Percentiles rank a stretch among this genome's conserved stretches.
Evolutionary conservation across 2,113 vertebrate species (phyloP).

Genomic region (Vicugna pacos): DNA sequence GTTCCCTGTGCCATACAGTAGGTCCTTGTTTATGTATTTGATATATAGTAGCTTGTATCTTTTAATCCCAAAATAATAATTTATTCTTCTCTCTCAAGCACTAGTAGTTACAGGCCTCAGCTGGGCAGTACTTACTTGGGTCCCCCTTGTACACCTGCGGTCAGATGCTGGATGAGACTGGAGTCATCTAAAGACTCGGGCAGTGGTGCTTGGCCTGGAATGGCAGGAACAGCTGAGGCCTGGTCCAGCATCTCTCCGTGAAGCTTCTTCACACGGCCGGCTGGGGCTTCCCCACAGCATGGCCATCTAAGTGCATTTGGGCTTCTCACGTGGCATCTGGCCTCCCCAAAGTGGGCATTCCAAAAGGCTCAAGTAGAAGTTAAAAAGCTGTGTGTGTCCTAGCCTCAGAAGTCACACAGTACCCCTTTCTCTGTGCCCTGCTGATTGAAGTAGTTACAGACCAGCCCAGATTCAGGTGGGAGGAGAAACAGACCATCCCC

Average conservation of each 20-base stretch:
- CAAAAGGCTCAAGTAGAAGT: not conserved
- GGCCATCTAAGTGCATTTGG: not conserved
- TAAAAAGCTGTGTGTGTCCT: not conserved
- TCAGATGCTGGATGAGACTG: not conserved
- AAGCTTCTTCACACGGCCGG: not conserved
- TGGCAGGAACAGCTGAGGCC: not conserved
- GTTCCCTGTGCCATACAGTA: no score
- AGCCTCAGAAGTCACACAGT: not conserved
- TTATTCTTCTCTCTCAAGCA: not conserved
- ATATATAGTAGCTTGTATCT: no score
- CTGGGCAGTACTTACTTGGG: fast-evolving
- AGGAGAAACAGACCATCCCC: not conserved
- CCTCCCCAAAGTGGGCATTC: not conserved
- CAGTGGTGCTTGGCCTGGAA: not conserved
- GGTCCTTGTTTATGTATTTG: no score
- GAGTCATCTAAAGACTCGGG: not conserved
- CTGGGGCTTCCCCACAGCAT: not conserved
- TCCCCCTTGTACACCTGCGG: not conserved
- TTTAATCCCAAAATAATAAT: not conserved
- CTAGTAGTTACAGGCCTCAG: not conserved
- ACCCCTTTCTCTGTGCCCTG: not conserved
- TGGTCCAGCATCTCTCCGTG: not conserved
- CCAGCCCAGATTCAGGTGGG: not conserved
- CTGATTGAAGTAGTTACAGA: not conserved
- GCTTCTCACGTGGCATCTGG: no score